Base-by-base conservation (phyloP, 2,888 invertebrate species). In the Himalopsyche kuldschensis region DNA sequence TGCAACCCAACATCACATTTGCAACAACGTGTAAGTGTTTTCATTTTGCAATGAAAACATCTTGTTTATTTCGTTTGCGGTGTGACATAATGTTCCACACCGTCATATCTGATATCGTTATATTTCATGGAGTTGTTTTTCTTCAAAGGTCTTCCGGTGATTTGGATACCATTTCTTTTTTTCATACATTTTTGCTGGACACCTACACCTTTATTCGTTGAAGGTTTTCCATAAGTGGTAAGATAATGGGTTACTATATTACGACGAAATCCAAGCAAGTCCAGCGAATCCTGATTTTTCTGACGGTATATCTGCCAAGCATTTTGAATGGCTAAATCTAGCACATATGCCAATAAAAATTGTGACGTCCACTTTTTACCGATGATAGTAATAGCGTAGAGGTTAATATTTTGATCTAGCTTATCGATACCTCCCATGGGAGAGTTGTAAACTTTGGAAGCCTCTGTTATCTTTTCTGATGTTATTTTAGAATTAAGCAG, bases 1-100 rank as follows among this genome's bases (percentile, higher is more conserved):
- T 87, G 87, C 75, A 87, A 77, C 11, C 87, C 87, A 8, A 87
- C 85, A 47, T 86, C 87, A 80, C 86, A 87, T 80, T 87, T 87
- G 75, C 84, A 83, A 47, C 87, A 87, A 55, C 87, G 84, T 1
- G 86, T 87, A 24, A 85, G 86, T 30, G 87, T 87, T 80, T 87
- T 87, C 69, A 84, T 80, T 11, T 84, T 82, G 31, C 87, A 87
- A 75, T 86, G 82, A 24, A 82, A 86, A 69, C 87, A 87, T n/a
- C 86, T 47, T 0, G 87, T 87, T 79, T 87, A 86, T 48, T 87
- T 87, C 11, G 81, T 69, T 78, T 87, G 87, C 15, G 86, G 85
- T 20, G 85, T 86, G 11, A 87, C 87, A 69, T 86, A 87, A 83
- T 87, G 87, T 41, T 85, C 79, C 17, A 87, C 84, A 4, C 86